A percentile compares a stretch with the other conserved stretches of the same genome.
Conservation (phyloP, 1,140 invertebrate genomes). For the Orchestia grillus region DNA sequence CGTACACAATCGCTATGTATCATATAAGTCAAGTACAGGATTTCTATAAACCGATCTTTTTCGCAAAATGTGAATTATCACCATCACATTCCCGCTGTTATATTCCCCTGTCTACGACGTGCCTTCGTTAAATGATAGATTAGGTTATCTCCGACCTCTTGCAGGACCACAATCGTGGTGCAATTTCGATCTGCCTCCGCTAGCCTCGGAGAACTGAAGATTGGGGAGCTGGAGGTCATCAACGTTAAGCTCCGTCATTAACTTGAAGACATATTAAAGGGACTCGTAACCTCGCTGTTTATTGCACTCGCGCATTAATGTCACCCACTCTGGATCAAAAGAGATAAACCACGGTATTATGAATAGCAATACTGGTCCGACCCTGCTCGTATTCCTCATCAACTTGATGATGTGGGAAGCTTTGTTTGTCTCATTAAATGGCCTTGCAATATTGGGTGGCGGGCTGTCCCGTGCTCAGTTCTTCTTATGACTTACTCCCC, state of each 20-base stretch:
- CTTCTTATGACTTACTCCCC: background rate
- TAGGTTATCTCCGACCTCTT: background rate
- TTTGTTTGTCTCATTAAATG: slow-evolving; percentile 26
- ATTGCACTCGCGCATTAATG: slow-evolving; percentile 30
- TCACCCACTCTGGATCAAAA: slow-evolving; percentile 43
- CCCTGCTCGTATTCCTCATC: background rate
- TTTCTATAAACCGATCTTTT: no score
- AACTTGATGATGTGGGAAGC: slow-evolving; percentile 19
- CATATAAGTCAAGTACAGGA: no score
- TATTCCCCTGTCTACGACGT: background rate
- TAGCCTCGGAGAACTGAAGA: background rate
- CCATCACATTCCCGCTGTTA: background rate
- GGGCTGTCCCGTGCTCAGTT: background rate
- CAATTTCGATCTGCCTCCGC: background rate
- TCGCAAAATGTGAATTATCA: background rate
- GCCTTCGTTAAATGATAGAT: background rate
- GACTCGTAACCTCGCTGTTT: slow-evolving; percentile 46
- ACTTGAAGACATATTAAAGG: slow-evolving; percentile 46
- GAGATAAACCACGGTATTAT: slow-evolving; percentile 36
- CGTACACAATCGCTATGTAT: no score
- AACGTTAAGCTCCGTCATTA: slow-evolving; percentile 41
- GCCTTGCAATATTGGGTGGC: background rate
- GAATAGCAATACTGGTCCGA: slow-evolving; percentile 15
- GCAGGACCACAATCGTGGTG: background rate
- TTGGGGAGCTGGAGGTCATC: background rate